These are phyloP conservation scores for Drosophila multiciliata DNA, from an alignment of 2,888 invertebrate species.

Conservation along the genomic window DNA sequence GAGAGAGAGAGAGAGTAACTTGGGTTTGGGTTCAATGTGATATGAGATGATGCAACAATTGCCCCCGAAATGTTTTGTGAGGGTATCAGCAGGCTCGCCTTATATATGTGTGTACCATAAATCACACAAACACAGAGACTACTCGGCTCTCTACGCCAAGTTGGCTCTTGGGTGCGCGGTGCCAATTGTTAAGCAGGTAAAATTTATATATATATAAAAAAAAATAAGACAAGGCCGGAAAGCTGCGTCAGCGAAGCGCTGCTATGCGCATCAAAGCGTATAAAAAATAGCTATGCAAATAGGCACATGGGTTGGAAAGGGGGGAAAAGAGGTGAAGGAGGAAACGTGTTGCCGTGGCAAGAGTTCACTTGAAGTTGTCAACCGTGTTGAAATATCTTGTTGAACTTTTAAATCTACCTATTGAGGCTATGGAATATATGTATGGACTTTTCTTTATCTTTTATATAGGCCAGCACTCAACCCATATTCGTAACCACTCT, in stretches of 20 bases:
- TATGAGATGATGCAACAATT: slow-evolving; percentile 85
- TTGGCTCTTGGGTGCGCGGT: slow-evolving; percentile 22
- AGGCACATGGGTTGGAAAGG: too few relatives aligned
- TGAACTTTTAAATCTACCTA: neutral
- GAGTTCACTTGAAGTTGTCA: slow-evolving; percentile 41
- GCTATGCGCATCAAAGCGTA: slow-evolving; percentile 82
- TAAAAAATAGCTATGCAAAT: slow-evolving; percentile 17
- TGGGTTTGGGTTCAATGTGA: slow-evolving; percentile 67
- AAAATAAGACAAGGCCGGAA: slow-evolving; percentile 49
- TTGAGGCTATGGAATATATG: neutral
- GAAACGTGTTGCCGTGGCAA: slow-evolving; percentile 22
- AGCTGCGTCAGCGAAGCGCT: slow-evolving; percentile 84
- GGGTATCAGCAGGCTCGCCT: slow-evolving; percentile 36
- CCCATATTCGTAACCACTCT: slow-evolving; percentile 1
- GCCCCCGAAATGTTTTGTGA: slow-evolving; percentile 23
- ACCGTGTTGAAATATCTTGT: slow-evolving; percentile 12
- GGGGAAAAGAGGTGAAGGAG: neutral
- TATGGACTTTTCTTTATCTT: neutral
- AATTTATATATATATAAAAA: slow-evolving; percentile 5
- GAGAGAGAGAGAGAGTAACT: slow-evolving; percentile 64
- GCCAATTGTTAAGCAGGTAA: slow-evolving; percentile 45
- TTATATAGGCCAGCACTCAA: slow-evolving; percentile 35
- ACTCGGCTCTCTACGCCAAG: slow-evolving; percentile 1
- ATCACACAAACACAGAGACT: slow-evolving; percentile 32
- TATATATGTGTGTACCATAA: slow-evolving; percentile 38